A percentile compares a stretch with the other conserved stretches of the same genome.
Evolutionary conservation across 37 sponge, comb jelly and placozoan genomes (phyloP).

Genomic region (Hexactinellida sp.): DNA sequence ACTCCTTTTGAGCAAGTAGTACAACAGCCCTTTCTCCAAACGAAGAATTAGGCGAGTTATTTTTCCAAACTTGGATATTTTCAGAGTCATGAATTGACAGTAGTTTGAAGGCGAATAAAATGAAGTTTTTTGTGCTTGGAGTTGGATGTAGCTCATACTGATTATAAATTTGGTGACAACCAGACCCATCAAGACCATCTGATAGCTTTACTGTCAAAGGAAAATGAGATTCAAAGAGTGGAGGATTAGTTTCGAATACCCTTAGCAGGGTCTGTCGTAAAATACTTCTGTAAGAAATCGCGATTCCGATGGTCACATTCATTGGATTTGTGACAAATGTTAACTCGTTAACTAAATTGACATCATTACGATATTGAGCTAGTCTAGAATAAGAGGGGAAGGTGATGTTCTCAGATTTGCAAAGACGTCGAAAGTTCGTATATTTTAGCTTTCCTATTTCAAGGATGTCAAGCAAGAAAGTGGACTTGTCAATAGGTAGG

Average conservation of each 20-base stretch:
- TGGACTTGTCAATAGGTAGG: neutral
- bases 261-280: neutral
- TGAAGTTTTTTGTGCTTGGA: neutral
- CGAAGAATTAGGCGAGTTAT: neutral
- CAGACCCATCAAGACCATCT: slow-evolving; percentile 4
- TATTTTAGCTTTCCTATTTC: slow-evolving; percentile 14
- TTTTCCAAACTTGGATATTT: neutral
- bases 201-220: neutral
- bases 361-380: neutral
- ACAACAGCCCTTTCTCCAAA: neutral
- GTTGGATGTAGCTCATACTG: slow-evolving; percentile 7
- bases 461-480: slow-evolving; percentile 1
- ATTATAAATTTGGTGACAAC: neutral
- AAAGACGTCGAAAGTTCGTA: neutral
- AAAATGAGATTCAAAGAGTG: neutral
- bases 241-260: neutral
- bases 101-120: neutral
- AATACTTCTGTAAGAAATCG: neutral
- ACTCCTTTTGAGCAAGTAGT: slow-evolving; percentile 2
- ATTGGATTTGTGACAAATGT: neutral
- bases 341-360: neutral
- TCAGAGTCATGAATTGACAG: neutral
- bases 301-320: neutral
- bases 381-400: slow-evolving; percentile 15
- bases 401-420: neutral